phyloP scores from a whole-genome alignment of 2,113 vertebrate genomes.

The Oryzias curvinotus region DNA sequence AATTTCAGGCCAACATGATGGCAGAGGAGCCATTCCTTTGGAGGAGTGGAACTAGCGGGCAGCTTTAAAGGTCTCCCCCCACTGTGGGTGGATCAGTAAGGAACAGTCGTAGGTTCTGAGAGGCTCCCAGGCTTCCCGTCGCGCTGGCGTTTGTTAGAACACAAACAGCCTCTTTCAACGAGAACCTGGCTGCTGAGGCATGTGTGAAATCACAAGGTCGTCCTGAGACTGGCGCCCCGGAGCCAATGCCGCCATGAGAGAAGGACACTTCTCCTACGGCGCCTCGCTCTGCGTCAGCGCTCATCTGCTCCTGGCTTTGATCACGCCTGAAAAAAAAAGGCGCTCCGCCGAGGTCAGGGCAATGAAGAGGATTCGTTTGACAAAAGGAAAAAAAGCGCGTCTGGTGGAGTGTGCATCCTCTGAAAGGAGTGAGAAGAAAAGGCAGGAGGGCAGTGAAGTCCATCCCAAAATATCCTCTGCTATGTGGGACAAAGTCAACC shows the following conservation, averaged over 20 bases:
- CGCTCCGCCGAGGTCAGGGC: not conserved
- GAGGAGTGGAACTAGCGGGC: not conserved
- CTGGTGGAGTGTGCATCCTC: not conserved
- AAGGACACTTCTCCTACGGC: not conserved
- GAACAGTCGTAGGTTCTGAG: not conserved
- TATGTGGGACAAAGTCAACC: conserved; percentile 15
- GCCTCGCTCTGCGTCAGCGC: conserved; percentile 2
- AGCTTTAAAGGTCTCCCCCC: not conserved
- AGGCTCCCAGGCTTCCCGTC: not conserved
- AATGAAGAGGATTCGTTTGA: not conserved
- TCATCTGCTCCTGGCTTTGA: conserved; percentile 10
- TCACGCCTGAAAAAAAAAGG: not conserved
- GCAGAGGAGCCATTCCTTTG: not conserved
- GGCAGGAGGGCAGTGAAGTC: conserved; percentile 6
- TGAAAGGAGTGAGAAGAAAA: conserved; percentile 8
- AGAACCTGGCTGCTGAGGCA: conserved; percentile 23
- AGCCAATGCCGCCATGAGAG: conserved; percentile 38
- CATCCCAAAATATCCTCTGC: conserved; percentile 23
- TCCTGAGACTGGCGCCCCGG: conserved; percentile 47
- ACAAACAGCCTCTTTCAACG: conserved; percentile 19
- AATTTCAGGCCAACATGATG: conserved; percentile 25
- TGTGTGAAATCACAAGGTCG: conserved; percentile 49
- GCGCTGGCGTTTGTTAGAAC: not conserved
- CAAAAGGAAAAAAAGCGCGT: not conserved
- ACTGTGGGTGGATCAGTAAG: not conserved